Evolutionary conservation across 2,113 vertebrate species (phyloP).

Genomic region (Siniperca knerii): DNA sequence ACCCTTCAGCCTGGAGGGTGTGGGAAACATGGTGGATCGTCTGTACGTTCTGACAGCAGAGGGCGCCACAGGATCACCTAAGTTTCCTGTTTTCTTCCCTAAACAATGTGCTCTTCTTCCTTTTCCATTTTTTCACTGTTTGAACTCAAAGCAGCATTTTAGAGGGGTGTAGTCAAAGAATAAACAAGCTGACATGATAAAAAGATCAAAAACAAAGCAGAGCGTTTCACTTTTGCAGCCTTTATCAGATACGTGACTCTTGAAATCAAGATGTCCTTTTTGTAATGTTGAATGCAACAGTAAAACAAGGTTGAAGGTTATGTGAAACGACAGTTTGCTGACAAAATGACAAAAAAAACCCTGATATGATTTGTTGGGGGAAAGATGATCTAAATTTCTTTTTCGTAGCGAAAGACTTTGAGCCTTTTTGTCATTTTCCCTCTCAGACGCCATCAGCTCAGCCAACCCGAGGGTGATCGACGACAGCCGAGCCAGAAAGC

Average conservation of each 20-base stretch:
- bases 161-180: no score
- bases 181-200: no score
- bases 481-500: conserved; percentile 90
- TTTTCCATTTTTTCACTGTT: fast-evolving
- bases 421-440: fast-evolving
- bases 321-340: no score
- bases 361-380: no score
- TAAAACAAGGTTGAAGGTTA: no score
- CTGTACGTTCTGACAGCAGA: conserved; percentile 34
- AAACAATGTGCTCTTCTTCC: not conserved
- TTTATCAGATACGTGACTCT: not conserved
- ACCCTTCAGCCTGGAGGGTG: no score
- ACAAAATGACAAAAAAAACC: no score
- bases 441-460: conserved; percentile 94
- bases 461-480: conserved; percentile 95
- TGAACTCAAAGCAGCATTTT: not conserved
- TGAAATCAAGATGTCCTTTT: not conserved
- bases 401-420: no score
- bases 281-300: not conserved
- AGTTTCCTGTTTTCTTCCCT: not conserved
- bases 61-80: not conserved
- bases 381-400: no score
- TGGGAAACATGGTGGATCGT: no score
- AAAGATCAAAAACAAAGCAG: not conserved
- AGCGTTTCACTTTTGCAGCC: not conserved